These are phyloP conservation scores for Chitala chitala DNA, from an alignment of 2,113 vertebrate species.

Conservation along the genomic window DNA sequence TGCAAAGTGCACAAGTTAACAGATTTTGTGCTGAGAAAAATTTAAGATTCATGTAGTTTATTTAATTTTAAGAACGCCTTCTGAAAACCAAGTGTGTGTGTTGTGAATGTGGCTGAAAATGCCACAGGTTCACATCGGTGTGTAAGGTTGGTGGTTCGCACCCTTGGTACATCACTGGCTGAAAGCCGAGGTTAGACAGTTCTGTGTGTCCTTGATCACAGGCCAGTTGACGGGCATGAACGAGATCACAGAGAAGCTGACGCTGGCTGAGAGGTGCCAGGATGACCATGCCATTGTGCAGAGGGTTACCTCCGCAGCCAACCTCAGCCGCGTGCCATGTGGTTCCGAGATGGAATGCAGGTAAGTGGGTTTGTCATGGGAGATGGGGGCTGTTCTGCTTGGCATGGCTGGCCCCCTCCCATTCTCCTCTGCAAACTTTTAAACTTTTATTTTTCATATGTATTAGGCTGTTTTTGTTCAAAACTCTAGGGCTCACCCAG, in stretches of 20 bases:
- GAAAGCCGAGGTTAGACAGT: not conserved
- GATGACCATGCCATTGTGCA: conserved; percentile 82
- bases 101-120: no score
- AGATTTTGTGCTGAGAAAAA: no score
- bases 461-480: not conserved
- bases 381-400: no score
- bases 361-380: conserved; percentile 54
- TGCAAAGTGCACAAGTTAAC: no score
- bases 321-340: conserved; percentile 86
- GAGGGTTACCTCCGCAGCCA: conserved; percentile 75
- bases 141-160: not conserved
- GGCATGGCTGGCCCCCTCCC: no score
- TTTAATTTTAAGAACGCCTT: no score
- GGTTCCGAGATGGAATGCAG: conserved; percentile 86
- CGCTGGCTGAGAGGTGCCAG: conserved; percentile 62
- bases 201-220: conserved; percentile 41
- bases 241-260: conserved; percentile 86
- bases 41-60: no score
- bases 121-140: no score
- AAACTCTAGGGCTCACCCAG: not conserved
- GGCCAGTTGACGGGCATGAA: conserved; percentile 97
- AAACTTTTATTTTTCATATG: not conserved
- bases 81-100: not conserved
- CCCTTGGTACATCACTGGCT: not conserved
- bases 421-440: no score